Evolutionary conservation across 1,140 invertebrate species (phyloP), one percentile per base, ranked within the genome.

Genomic region (Pseudomyrmex sp.): DNA sequence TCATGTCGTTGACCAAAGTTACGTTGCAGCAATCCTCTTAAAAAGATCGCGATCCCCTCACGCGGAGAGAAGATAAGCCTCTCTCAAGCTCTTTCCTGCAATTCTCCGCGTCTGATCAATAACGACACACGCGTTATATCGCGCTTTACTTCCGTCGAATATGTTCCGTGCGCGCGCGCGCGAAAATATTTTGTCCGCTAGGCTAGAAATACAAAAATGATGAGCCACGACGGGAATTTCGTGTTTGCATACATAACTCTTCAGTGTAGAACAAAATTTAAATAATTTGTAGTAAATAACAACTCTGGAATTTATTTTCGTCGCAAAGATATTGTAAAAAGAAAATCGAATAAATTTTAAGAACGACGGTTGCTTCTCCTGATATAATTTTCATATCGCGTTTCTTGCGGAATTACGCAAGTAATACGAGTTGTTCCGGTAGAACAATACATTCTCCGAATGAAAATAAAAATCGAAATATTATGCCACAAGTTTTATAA

Each of bases 91-190:
- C n/a, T 26, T 13, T 9, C 50, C 44, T 58, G 23, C 68, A 69
- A 58, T 70, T 58, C n/a, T 26, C 35, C 35, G 20, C 50, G 54
- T 58, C 75, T 79, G 48, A 79, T 79, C 65, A 79, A 79, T 80
- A 80, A 80, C 66, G 76, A 80, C 44, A 8, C 59, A 8, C 59
- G 65, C 68, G 58, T 80, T 54, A 80, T 48, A 59, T 70, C 44
- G 35, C 44, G 44, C 44, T 79, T 58, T 70, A 56, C 20, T 69
- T 46, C 54, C 44, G 76, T 46, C 46, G 18, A 79, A 69, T 8
- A 0, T 79, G 58, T 54, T n/a, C 2, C n/a, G 50, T 52, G 58
- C 35, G 26, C 10, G 12, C 15, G 8, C 1, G 20, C 44, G 44
- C 18, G 9, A 0, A 46, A 74, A 74, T 44, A 35, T 35, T 35